Base-by-base conservation (phyloP, 2,113 vertebrate species). In the Pelmatolapia mariae region DNA sequence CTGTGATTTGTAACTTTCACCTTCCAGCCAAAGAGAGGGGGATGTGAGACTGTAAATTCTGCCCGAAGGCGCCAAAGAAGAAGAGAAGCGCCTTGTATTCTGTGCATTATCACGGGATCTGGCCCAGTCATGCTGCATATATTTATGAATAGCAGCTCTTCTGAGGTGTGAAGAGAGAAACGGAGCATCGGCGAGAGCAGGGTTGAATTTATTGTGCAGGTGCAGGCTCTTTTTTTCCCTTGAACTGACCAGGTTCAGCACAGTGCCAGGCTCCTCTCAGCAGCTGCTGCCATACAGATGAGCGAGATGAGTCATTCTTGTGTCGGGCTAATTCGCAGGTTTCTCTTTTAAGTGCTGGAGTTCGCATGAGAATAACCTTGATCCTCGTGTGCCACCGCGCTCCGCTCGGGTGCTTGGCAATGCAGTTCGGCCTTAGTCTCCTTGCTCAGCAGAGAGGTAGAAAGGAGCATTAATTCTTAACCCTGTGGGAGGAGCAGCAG, bases 381-480 rank as follows among this genome's bases (percentile, higher is more conserved):
- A 56, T 45, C 79, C 61, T 38, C 29, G 63, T 19, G 81, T 59
- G 40, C 52, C 24, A 11, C 63, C 7, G 6, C 45, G 13, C 24
- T 38, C 56, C n/a, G 43, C 76, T 38, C 8, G 15, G 78, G 54
- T 36, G 89, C 80, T 79, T 6, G 26, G 81, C 15, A 50, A 83
- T 78, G 87, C 84, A 38, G 81, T 81, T 85, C 22, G 22, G 52
- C 85, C 15, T 2, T 11, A 86, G 82, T 91, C 86, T 91, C 91
- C 85, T 89, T 79, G 83, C 87, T 90, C 68, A 87, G 93, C 90
- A 85, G 43, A 91, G 83, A 90, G 88, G 81, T 19, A 82, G 91
- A 92, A 43, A 80, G 82, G 45, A 86, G 82, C 89, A 94, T 92
- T 95, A 84, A 92, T 94, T 94, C 92, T 94, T 92, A 94, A 94